Conservation (phyloP, 2,113 vertebrate species). For the Vimba vimba region DNA sequence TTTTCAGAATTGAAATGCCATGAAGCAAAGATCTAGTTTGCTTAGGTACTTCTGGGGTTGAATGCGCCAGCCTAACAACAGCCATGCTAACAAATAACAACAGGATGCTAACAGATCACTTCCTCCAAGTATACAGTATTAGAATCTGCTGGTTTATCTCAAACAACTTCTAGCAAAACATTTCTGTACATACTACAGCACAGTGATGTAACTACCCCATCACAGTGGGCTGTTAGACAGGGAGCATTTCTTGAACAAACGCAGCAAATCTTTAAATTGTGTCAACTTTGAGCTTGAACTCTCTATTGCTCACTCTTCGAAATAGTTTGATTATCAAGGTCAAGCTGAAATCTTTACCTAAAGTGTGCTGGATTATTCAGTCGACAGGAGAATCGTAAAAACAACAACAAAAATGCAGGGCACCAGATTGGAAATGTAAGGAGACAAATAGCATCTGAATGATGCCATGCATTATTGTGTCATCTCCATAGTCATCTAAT, state of each 20-base stretch:
- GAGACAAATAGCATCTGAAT: constrained; percentile 77
- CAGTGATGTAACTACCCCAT: constrained; percentile 3
- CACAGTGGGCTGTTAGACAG: constrained; percentile 8
- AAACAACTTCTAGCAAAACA: background rate
- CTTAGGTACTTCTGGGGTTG: background rate
- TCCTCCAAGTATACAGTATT: background rate
- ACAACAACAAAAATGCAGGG: constrained; percentile 50
- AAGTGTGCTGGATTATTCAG: constrained; percentile 68
- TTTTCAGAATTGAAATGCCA: background rate
- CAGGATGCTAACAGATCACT: background rate
- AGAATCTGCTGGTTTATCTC: background rate
- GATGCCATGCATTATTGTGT: constrained; percentile 78
- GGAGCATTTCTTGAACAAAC: constrained; percentile 48
- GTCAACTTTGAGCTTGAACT: background rate
- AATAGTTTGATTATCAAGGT: constrained; percentile 66
- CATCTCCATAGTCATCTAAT: constrained; percentile 74
- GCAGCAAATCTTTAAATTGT: background rate
- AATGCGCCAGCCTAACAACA: background rate
- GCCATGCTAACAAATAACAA: background rate
- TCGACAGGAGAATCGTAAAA: constrained; percentile 46
- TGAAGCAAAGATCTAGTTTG: background rate
- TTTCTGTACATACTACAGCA: background rate
- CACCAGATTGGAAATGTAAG: constrained; percentile 74
- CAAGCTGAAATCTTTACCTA: constrained; percentile 63
- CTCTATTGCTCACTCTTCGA: constrained; percentile 59